Evolutionary conservation across 2,888 invertebrate genomes (phyloP).

Genomic region (Tinea pellionella): DNA sequence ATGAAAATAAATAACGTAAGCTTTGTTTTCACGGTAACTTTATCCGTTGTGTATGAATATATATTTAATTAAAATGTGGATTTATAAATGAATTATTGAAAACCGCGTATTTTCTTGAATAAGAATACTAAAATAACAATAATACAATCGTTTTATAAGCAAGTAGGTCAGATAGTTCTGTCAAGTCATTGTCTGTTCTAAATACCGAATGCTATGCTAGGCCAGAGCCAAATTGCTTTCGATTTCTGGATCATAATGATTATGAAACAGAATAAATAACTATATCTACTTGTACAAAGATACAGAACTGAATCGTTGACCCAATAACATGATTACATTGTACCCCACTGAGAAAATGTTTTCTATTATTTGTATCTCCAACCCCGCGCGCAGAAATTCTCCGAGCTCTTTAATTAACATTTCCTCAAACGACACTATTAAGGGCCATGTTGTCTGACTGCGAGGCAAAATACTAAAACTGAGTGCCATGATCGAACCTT

Average conservation of each 20-base stretch:
- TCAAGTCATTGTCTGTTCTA: constrained; percentile 45
- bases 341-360: neutral
- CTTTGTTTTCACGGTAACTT: no score
- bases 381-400: neutral
- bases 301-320: neutral
- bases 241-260: constrained; percentile 9
- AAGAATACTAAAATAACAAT: constrained; percentile 25
- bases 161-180: constrained; percentile 40
- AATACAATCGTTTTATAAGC: constrained; percentile 24
- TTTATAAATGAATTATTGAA: neutral
- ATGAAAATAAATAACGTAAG: no score
- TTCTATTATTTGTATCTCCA: neutral
- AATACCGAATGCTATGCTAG: constrained; percentile 32
- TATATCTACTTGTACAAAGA: neutral
- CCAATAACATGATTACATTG: constrained; percentile 4
- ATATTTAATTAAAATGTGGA: neutral
- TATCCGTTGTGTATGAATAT: neutral
- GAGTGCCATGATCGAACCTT: constrained; percentile 34
- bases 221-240: constrained; percentile 38
- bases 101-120: constrained; percentile 14
- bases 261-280: constrained; percentile 12
- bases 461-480: constrained; percentile 32
- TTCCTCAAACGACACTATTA: constrained; percentile 61
- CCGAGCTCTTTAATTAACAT: constrained; percentile 46
- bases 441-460: constrained; percentile 28